Base-by-base conservation (phyloP, 2,888 invertebrate genomes). In the Graphium colonna region DNA sequence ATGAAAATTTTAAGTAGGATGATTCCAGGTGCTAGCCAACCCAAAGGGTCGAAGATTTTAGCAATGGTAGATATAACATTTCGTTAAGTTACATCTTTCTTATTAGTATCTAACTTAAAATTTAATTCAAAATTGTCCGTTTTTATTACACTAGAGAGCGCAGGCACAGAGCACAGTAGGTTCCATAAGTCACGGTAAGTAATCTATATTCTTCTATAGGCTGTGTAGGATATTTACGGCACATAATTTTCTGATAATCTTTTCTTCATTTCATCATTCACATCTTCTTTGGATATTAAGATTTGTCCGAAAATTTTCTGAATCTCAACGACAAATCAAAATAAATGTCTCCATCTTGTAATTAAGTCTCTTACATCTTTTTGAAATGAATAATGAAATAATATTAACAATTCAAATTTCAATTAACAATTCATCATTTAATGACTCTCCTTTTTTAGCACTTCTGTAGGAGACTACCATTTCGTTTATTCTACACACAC, bases 381-480 rank as follows among this genome's bases (percentile, higher is more conserved):
- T n/a, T n/a, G n/a, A n/a, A n/a, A n/a, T n/a, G n/a, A n/a, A n/a
- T n/a, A n/a, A n/a, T n/a, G n/a, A n/a, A n/a, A n/a, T n/a, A n/a
- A n/a, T n/a, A n/a, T n/a, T n/a, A n/a, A n/a, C n/a, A n/a, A n/a
- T n/a, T n/a, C n/a, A n/a, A n/a, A n/a, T n/a, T n/a, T n/a, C n/a
- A n/a, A 55, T 49, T 8, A 57, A 16, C 3, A 54, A 12, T 36
- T 49, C 51, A 2, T 58, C 51, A 51, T 60, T 61, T 18, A 62
- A 45, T 1, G 61, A 59, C 10, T 55, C 58, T 55, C 50, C 58
- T n/a, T 52, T 57, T n/a, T n/a, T n/a, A n/a, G n/a, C n/a, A n/a
- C n/a, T 59, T 44, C 57, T 60, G 31, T 63, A 60, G 47, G 62
- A 65, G 9, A 64, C 62, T 13, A 59, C 56, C n/a, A n/a, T n/a